A percentile compares a stretch with the other conserved stretches of the same genome.
These are phyloP conservation scores for Upupa epops DNA, from an alignment of 2,113 vertebrate genomes.

Conservation along the genomic window DNA sequence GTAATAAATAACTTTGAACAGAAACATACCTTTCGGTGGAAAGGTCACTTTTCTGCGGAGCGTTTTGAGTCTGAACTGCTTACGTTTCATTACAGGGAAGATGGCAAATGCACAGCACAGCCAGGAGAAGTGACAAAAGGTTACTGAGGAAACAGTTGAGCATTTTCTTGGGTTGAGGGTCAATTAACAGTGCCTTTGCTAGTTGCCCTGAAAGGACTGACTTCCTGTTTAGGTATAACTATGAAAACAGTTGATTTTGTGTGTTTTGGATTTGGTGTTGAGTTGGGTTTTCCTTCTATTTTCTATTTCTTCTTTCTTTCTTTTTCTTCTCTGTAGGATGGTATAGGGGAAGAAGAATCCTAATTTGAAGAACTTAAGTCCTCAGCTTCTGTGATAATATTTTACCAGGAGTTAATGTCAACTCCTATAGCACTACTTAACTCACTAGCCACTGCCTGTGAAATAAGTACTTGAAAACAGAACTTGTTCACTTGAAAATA, in stretches of 20 bases:
- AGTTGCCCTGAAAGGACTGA: background rate
- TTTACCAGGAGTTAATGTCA: background rate
- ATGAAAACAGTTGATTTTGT: background rate
- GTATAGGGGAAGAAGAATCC: background rate
- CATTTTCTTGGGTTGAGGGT: background rate
- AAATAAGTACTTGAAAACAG: background rate
- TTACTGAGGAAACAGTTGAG: slow-evolving; percentile 5
- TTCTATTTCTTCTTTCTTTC: too few species aligned
- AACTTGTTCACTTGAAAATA: background rate
- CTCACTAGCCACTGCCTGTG: background rate
- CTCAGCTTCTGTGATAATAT: background rate
- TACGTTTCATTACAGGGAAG: background rate
- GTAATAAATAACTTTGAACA: background rate
- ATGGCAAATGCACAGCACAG: rapidly evolving
- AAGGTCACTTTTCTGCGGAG: slow-evolving; percentile 12
- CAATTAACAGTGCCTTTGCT: background rate
- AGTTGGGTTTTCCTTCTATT: background rate
- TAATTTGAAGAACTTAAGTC: background rate
- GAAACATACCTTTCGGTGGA: background rate
- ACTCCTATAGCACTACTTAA: background rate
- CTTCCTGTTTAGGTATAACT: background rate
- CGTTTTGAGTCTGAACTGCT: background rate
- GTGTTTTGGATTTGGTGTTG: background rate
- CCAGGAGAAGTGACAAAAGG: background rate
- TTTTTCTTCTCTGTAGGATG: background rate